Conservation (phyloP, 2,797 vertebrate genomes). For the Euphonia xanthogaster region DNA sequence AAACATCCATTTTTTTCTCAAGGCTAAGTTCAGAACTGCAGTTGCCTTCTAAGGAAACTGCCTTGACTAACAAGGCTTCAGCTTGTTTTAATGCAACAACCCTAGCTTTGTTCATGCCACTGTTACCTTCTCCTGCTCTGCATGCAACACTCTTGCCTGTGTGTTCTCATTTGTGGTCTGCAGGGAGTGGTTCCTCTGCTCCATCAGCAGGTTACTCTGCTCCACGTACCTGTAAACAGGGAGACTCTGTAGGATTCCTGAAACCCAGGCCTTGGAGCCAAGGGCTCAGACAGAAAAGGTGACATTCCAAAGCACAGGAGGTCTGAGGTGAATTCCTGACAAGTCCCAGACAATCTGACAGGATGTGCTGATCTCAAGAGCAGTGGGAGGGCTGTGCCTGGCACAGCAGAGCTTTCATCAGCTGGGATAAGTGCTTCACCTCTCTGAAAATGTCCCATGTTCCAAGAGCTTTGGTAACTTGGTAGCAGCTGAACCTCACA, state of each 20-base stretch:
- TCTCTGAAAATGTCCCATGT: not conserved
- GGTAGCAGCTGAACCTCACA: not conserved
- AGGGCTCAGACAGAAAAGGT: not conserved
- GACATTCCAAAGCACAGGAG: not conserved
- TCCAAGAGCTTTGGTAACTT: not conserved
- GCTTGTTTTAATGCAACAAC: not conserved
- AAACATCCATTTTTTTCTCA: not conserved
- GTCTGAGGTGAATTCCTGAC: not conserved
- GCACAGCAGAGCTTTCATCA: not conserved
- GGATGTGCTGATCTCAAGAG: not conserved
- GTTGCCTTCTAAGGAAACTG: not conserved
- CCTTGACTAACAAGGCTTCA: not conserved
- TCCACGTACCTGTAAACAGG: conserved; percentile 84
- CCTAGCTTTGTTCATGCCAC: not conserved
- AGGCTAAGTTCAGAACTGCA: not conserved
- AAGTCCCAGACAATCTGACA: not conserved
- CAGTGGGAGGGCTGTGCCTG: not conserved
- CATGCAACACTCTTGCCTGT: conserved; percentile 88
- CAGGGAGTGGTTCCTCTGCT: conserved; percentile 91
- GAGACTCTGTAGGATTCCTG: not conserved
- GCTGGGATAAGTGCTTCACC: not conserved
- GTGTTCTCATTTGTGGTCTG: conserved; percentile 87
- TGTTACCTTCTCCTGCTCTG: conserved; percentile 93
- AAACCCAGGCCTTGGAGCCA: not conserved
- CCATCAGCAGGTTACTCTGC: conserved; percentile 91